A percentile compares a stretch with the other conserved stretches of the same genome.
These are phyloP conservation scores for Etheostoma nigrum DNA, from an alignment of 2,797 vertebrate species.

Conservation along the genomic window DNA sequence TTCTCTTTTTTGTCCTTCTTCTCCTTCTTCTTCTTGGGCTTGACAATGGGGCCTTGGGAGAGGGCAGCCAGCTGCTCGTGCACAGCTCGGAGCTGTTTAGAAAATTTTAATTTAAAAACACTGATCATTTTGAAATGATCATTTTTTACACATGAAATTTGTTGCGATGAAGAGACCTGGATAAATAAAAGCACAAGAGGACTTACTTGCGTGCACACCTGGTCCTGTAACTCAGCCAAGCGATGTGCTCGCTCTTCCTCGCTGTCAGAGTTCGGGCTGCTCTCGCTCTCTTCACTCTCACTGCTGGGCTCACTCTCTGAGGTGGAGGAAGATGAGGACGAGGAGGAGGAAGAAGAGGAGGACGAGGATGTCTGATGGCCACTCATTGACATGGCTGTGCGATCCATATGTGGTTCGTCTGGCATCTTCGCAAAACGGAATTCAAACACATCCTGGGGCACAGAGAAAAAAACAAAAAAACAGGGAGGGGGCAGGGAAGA, in stretches of 20 bases:
- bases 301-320: constrained; percentile 90
- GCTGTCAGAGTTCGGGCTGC: constrained; percentile 91
- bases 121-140: rapidly evolving
- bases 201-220: constrained; percentile 85
- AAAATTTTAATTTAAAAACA: neutral
- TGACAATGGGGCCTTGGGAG: constrained; percentile 93
- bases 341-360: constrained; percentile 85
- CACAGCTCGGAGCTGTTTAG: constrained; percentile 89
- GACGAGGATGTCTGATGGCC: constrained; percentile 90
- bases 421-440: constrained; percentile 97
- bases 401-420: constrained; percentile 86
- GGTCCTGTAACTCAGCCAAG: constrained; percentile 87
- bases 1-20: constrained; percentile 91
- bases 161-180: neutral
- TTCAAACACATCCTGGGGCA: constrained; percentile 91
- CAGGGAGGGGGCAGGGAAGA: too few species aligned
- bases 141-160: neutral
- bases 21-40: constrained; percentile 92
- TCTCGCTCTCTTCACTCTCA: constrained; percentile 89
- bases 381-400: constrained; percentile 78
- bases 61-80: constrained; percentile 95
- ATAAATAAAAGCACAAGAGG: neutral
- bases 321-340: constrained; percentile 82
- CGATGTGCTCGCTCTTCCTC: constrained; percentile 93
- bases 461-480: neutral